A percentile compares a stretch with the other conserved stretches of the same genome.
Evolutionary conservation across 2,888 invertebrate species (phyloP).

Genomic region (Liopterus haemorrhoidalis): DNA sequence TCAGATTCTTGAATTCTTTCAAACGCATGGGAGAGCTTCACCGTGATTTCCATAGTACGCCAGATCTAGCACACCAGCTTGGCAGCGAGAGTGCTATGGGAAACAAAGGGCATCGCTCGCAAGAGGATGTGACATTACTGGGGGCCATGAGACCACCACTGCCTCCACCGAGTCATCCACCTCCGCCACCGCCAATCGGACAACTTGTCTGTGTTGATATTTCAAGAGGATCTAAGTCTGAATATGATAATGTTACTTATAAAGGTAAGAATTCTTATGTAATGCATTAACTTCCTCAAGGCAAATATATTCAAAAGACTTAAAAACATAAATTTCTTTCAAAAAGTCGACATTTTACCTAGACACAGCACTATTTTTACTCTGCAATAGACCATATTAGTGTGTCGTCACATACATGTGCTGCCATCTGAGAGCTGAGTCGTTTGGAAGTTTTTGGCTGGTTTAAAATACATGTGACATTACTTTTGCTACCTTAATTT

Average conservation of each 20-base stretch:
- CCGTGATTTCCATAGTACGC: slow-evolving; percentile 84
- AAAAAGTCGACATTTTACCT: background rate
- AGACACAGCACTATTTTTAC: background rate
- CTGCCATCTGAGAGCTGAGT: too few species aligned
- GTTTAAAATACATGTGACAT: too few species aligned
- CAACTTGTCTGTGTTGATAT: slow-evolving; percentile 66
- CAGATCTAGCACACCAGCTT: slow-evolving; percentile 61
- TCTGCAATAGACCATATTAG: background rate
- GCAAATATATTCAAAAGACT: too few species aligned
- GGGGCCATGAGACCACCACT: slow-evolving; percentile 46
- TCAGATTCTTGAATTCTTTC: slow-evolving; percentile 48
- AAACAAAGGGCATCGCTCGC: slow-evolving; percentile 58
- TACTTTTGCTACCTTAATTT: too few species aligned
- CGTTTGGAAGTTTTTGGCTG: too few species aligned
- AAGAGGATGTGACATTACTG: slow-evolving; percentile 58
- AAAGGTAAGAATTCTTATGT: slow-evolving; percentile 40
- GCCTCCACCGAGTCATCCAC: slow-evolving; percentile 76
- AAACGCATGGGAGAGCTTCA: slow-evolving; percentile 54
- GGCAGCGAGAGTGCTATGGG: slow-evolving; percentile 29
- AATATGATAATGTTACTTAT: slow-evolving; percentile 40
- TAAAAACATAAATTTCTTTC: too few species aligned
- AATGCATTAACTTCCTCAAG: too few species aligned
- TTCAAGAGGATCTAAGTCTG: slow-evolving; percentile 38
- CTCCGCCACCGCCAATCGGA: slow-evolving; percentile 70
- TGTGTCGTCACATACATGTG: too few species aligned